phyloP scores from a whole-genome alignment of 1,140 invertebrate genomes.

The Telenomus remus region DNA sequence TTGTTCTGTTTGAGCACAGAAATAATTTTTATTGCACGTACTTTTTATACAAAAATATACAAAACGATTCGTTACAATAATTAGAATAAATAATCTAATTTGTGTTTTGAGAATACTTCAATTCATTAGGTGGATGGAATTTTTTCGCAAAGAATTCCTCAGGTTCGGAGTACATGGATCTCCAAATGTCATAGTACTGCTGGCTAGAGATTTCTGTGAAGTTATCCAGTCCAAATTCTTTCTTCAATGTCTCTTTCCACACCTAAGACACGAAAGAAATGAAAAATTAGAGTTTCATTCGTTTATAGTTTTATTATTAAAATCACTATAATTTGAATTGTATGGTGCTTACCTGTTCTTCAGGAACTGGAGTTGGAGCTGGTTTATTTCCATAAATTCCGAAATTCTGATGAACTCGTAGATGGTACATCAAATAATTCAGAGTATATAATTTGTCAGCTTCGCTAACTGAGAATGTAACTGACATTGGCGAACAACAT shows the following conservation, averaged over 20 bases:
- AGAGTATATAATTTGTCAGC: constrained; percentile 73
- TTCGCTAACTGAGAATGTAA: constrained; percentile 73
- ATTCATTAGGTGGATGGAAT: too few species aligned
- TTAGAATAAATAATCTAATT: too few species aligned
- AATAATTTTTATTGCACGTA: too few species aligned
- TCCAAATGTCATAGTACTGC: constrained; percentile 72
- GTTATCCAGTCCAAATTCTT: constrained; percentile 71
- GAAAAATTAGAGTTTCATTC: too few species aligned
- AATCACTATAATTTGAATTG: too few species aligned
- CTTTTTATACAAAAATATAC: too few species aligned
- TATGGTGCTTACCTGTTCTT: constrained; percentile 66
- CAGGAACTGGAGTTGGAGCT: constrained; percentile 64
- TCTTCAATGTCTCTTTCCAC: constrained; percentile 70
- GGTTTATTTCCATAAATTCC: constrained; percentile 67
- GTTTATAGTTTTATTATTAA: too few species aligned
- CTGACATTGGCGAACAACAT: constrained; percentile 71
- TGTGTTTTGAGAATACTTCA: too few species aligned
- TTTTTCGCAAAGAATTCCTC: constrained; percentile 64
- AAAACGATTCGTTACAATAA: too few species aligned
- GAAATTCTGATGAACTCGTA: constrained; percentile 64
- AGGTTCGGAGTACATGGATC: constrained; percentile 68
- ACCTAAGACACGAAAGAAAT: constrained; percentile 67
- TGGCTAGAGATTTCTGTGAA: constrained; percentile 67
- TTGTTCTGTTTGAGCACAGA: too few species aligned
- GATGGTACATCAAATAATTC: constrained; percentile 73